Base-by-base conservation (phyloP, 1,140 invertebrate genomes). In the Aradophagus sp. region DNA sequence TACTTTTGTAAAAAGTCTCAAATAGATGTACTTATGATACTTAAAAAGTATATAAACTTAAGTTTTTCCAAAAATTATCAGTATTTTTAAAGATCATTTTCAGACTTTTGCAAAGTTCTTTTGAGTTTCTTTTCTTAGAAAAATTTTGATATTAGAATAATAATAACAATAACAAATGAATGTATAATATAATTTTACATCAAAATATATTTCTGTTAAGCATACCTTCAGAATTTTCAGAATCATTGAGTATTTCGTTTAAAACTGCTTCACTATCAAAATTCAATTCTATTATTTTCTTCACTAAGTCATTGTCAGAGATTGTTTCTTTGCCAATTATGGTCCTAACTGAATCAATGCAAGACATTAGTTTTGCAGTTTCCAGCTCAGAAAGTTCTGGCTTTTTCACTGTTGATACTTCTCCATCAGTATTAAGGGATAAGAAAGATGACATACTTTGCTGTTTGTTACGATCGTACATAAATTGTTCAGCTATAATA, bases 271-370 rank as follows among this genome's bases (percentile, higher is more conserved):
- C 88, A 34, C 89, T 86, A 85, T 95, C 88, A 84, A 91, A 96
- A 62, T 92, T 89, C 56, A 91, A 86, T 61, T 86, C 80, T 36
- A 93, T 80, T 16, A 93, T 87, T 26, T 88, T 88, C 26, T 90
- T 87, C 3, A 90, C 87, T 12, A 96, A 87, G 23, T 89, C 85
- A 50, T 89, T 86, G 55, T 95, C 92, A 1, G 93, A 87, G 15
- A 92, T 80, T 0, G 90, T 87, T 31, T 73, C 66, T 56, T 96
- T 93, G 19, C 94, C 94, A 41, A 96, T 87, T 19, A 97, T 89
- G 78, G 91, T 91, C 53, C 91, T 88, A 10, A 97, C 88, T 77
- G 92, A 89, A 78, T 97, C 94, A 6, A 97, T 86, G 77, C 95
- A 97, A 0, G 93, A 94, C 72, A 91, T 89, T 2, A 97, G 84